Conservation (phyloP, 2,113 vertebrate genomes). For the Triplophysa tibetana region DNA sequence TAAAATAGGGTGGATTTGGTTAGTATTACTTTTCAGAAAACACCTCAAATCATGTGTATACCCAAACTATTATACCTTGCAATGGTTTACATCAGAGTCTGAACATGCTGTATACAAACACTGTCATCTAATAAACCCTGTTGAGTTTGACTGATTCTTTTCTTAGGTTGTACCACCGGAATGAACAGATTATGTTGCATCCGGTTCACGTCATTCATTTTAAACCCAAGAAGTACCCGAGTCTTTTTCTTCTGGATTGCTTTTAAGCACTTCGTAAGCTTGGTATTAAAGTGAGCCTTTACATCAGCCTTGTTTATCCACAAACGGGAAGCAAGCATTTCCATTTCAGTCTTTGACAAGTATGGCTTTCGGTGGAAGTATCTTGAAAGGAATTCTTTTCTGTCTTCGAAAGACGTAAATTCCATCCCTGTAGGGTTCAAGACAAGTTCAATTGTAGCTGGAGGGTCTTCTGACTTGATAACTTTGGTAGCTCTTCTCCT, state of each 20-base stretch:
- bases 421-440: constrained; percentile 76
- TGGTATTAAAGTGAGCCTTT: constrained; percentile 77
- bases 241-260: constrained; percentile 48
- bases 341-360: constrained; percentile 79
- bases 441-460: constrained; percentile 66
- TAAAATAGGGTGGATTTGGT: neutral
- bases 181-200: constrained; percentile 52
- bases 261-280: constrained; percentile 60
- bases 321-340: constrained; percentile 73
- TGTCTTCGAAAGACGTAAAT: constrained; percentile 73
- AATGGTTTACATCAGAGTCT: constrained; percentile 22
- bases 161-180: constrained; percentile 39
- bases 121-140: neutral
- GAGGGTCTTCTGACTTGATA: constrained; percentile 29
- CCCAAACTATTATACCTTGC: constrained; percentile 18
- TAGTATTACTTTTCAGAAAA: constrained; percentile 4
- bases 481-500: constrained; percentile 3
- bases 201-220: constrained; percentile 54
- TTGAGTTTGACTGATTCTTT: neutral
- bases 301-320: constrained; percentile 80
- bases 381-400: constrained; percentile 79
- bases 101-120: constrained; percentile 46
- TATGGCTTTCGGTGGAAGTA: constrained; percentile 86
- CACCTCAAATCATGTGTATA: constrained; percentile 6
- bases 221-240: constrained; percentile 54